phyloP scores from a whole-genome alignment of 2,797 vertebrate genomes.

The Silurus aristotelis region DNA sequence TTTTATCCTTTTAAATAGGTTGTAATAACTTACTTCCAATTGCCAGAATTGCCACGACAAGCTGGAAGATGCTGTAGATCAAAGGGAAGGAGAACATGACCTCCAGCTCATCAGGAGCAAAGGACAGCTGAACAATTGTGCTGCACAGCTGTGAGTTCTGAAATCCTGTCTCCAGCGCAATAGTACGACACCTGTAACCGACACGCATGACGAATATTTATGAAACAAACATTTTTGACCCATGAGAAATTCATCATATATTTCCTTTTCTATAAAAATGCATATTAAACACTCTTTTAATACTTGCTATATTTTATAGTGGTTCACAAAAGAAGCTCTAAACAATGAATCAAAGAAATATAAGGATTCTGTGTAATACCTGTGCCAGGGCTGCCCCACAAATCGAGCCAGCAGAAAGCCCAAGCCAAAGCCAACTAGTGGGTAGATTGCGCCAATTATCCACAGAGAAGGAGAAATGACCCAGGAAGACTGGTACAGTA shows the following conservation, averaged over 20 bases:
- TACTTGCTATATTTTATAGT: neutral
- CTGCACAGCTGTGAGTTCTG: conserved; percentile 95
- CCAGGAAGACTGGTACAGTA: conserved; percentile 94
- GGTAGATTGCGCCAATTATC: conserved; percentile 90
- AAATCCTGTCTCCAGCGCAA: conserved; percentile 92
- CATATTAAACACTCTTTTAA: neutral
- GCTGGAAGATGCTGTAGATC: conserved; percentile 95
- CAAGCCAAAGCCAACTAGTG: conserved; percentile 81
- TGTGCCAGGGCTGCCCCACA: conserved; percentile 86
- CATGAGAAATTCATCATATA: neutral
- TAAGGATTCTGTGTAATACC: conserved; percentile 68
- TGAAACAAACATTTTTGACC: neutral
- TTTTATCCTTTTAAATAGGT: neutral
- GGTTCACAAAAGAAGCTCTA: neutral
- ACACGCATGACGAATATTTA: neutral
- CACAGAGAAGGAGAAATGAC: conserved; percentile 83
- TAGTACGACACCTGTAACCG: conserved; percentile 84
- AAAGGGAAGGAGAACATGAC: conserved; percentile 93
- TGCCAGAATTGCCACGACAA: conserved; percentile 68
- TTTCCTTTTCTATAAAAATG: neutral
- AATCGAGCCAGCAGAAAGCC: conserved; percentile 86
- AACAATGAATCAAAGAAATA: neutral
- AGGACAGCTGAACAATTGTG: conserved; percentile 93
- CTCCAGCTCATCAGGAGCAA: conserved; percentile 80
- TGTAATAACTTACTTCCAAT: conserved; percentile 76